Conservation (phyloP, 2,113 vertebrate species). For the Lepisosteus osseus region DNA sequence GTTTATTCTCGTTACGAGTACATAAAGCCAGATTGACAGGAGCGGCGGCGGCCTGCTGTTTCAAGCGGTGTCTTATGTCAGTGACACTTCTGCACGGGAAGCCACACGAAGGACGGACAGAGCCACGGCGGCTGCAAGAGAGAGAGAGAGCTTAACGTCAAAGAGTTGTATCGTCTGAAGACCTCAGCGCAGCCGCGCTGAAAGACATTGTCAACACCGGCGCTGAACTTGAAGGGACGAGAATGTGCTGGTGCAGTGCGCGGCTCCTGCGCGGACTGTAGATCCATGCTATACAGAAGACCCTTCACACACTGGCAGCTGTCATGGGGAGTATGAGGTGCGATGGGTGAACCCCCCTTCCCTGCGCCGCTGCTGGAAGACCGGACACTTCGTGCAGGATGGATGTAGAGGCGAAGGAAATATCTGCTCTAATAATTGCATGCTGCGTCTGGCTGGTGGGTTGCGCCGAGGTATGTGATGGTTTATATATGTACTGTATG, state of each 20-base stretch:
- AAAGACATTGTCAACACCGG: background rate
- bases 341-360: constrained; percentile 44
- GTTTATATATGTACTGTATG: constrained; percentile 8
- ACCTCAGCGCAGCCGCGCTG: background rate
- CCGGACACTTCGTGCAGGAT: constrained; percentile 54
- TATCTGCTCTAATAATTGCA: constrained; percentile 57
- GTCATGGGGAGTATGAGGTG: constrained; percentile 14
- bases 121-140: constrained; percentile 28
- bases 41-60: background rate
- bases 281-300: background rate
- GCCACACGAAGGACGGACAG: background rate
- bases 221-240: background rate
- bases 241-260: no score
- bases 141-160: background rate
- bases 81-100: constrained; percentile 21
- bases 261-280: no score
- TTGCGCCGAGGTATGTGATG: constrained; percentile 57
- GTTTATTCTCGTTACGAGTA: constrained; percentile 22
- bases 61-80: constrained; percentile 18
- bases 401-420: constrained; percentile 52
- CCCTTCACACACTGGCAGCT: background rate
- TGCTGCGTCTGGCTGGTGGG: constrained; percentile 54
- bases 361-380: constrained; percentile 6
- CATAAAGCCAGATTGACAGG: background rate
- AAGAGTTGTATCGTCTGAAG: background rate